Base-by-base conservation (phyloP, 2,797 vertebrate genomes). In the Gephyroberyx darwinii region DNA sequence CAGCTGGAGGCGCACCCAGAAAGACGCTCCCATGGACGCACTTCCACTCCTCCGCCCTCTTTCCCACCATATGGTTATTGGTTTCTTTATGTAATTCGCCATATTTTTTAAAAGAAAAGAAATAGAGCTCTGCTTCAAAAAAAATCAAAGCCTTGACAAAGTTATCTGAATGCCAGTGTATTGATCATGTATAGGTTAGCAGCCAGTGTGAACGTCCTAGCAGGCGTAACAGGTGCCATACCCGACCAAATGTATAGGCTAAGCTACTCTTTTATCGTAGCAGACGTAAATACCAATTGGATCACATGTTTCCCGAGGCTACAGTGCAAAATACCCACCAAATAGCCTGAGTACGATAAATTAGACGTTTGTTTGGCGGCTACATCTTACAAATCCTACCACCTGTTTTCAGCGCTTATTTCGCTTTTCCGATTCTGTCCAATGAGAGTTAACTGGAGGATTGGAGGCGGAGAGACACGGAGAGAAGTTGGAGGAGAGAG, bases 401-500 rank as follows among this genome's bases (percentile, higher is more conserved):
- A 89, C 90, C 89, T 90, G 90, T 90, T 86, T 76, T 60, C 57
- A 74, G 75, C 81, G 80, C 78, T 90, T 73, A 60, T 85, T 84
- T 71, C 62, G 69, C 74, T 74, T 78, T 45, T 50, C 65, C 65
- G 64, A 50, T 53, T 77, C 71, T 77, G 87, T 89, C 92, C 94
- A 95, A 94, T 94, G 74, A 86, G 83, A 89, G 20, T 0, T 75
- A 45, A 26, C 83, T 70, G 80, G 71, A 60, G 73, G 60, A 77
- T 57, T 73, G 92, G 90, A 91, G 92, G 89, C 82, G 84, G 87
- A 86, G 89, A 77, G 67, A 72, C 85, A 86, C 87, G 84, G 71
- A 85, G 89, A 88, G 90, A 92, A 91, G 92, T 92, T 93, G 86
- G 82, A 89, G 84, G 89, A 90, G 87, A 88, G 90, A 86, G 90